Evolutionary conservation across 2,888 invertebrate genomes (phyloP).

Genomic region (Callyntrura guangdongensis): DNA sequence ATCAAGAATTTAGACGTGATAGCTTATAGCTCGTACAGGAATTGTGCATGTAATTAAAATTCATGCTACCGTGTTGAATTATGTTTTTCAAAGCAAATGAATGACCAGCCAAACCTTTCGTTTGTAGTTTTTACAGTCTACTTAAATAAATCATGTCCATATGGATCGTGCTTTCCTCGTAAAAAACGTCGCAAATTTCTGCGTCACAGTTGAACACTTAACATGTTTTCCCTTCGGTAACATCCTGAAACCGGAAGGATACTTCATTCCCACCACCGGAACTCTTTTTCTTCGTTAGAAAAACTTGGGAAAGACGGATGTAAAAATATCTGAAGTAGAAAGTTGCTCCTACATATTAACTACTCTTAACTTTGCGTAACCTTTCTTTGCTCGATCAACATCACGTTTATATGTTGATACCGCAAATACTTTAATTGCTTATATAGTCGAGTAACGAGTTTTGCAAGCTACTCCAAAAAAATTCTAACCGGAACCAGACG

Average conservation of each 20-base stretch:
- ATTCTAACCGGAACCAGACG: not conserved
- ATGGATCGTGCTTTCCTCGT: not conserved
- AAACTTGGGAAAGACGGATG: not conserved
- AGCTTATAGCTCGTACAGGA: too few species aligned
- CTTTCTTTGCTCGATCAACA: not conserved
- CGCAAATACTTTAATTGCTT: too few species aligned
- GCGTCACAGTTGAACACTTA: constrained; percentile 21
- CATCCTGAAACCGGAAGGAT: constrained; percentile 64
- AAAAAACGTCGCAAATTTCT: not conserved
- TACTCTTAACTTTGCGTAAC: not conserved
- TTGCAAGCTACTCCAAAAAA: not conserved
- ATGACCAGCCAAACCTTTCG: too few species aligned
- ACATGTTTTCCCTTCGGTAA: not conserved
- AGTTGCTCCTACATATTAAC: not conserved
- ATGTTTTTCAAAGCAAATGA: too few species aligned
- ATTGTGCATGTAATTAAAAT: too few species aligned
- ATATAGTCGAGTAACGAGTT: not conserved
- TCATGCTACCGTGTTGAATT: too few species aligned
- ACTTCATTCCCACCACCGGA: constrained; percentile 13
- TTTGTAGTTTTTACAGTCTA: too few species aligned
- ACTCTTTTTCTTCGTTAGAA: constrained; percentile 13
- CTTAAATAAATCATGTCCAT: not conserved
- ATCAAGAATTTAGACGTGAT: too few species aligned
- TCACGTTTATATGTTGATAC: not conserved
- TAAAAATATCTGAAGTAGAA: constrained; percentile 2